These are phyloP conservation scores for Equus przewalskii DNA, from an alignment of 2,113 vertebrate genomes.

Conservation along the genomic window DNA sequence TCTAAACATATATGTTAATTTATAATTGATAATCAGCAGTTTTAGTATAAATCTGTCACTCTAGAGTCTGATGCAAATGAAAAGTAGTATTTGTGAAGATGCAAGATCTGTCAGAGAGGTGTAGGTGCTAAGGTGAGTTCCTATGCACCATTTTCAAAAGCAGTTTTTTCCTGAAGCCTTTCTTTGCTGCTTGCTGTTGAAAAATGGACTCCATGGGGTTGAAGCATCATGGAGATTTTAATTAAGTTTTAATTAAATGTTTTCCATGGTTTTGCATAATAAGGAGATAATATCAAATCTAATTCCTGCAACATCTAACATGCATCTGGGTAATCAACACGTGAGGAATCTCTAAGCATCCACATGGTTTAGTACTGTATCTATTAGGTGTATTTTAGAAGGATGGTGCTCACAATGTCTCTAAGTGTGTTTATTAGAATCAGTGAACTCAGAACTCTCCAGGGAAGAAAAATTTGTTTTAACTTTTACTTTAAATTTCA, in stretches of 20 bases:
- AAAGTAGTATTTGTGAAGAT: background rate
- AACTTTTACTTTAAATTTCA: slow-evolving; percentile 57
- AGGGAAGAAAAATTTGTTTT: background rate
- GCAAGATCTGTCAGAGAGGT: background rate
- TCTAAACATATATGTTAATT: background rate
- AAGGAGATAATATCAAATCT: slow-evolving; percentile 73
- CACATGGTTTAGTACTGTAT: background rate
- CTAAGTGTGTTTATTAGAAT: slow-evolving; percentile 43
- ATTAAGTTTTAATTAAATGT: slow-evolving; percentile 85
- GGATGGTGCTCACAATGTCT: background rate
- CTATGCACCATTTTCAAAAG: background rate
- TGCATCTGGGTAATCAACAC: slow-evolving; percentile 62
- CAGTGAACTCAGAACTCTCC: slow-evolving; percentile 10
- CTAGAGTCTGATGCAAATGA: background rate
- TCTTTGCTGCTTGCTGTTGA: slow-evolving; percentile 49
- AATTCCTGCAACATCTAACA: slow-evolving; percentile 70
- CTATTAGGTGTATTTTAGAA: slow-evolving; percentile 21
- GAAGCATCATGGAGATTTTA: slow-evolving; percentile 80
- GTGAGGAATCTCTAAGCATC: slow-evolving; percentile 34
- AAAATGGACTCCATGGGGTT: slow-evolving; percentile 69
- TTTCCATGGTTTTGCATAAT: slow-evolving; percentile 81
- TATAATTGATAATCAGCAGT: background rate
- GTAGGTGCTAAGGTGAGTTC: background rate
- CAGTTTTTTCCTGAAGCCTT: slow-evolving; percentile 25
- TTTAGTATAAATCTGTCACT: slow-evolving; percentile 15